phyloP scores from a whole-genome alignment of 2,113 vertebrate genomes.

The Phodopus roborovskii region DNA sequence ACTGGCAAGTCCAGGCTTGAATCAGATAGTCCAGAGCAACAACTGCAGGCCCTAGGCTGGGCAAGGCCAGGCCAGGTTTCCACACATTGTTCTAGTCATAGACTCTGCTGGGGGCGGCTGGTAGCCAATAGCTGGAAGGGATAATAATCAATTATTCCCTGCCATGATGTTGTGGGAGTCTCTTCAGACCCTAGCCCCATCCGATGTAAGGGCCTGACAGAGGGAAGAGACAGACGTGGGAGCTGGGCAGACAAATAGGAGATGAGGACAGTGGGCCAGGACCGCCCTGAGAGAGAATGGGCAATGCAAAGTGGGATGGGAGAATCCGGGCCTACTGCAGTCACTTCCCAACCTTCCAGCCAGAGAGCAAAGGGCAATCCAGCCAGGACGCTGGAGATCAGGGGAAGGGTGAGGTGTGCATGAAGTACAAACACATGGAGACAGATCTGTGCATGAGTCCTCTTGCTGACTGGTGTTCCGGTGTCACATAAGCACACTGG shows the following conservation, averaged over 20 bases:
- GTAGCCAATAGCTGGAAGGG: not conserved
- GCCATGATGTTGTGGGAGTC: rapidly evolving
- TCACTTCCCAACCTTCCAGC: not conserved
- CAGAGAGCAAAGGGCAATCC: not conserved
- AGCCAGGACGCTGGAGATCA: not conserved
- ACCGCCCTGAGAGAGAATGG: not conserved
- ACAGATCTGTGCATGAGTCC: not conserved
- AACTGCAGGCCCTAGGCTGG: not conserved
- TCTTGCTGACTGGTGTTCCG: not conserved
- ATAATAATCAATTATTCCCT: not conserved
- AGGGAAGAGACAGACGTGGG: not conserved
- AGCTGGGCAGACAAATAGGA: not conserved
- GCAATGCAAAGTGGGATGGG: rapidly evolving
- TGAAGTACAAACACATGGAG: too few species aligned
- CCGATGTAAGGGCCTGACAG: too few species aligned
- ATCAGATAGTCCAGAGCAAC: not conserved
- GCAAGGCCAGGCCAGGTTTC: not conserved
- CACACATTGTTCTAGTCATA: not conserved
- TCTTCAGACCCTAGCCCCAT: not conserved
- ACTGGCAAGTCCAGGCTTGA: conserved; percentile 52
- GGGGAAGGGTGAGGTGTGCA: rapidly evolving
- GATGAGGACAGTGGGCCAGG: not conserved
- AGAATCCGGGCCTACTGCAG: not conserved
- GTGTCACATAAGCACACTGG: rapidly evolving
- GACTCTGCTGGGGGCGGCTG: not conserved